Evolutionary conservation across 2,113 vertebrate species (phyloP), one percentile per base, ranked within the genome.

Genomic region (Podarcis cretensis): DNA sequence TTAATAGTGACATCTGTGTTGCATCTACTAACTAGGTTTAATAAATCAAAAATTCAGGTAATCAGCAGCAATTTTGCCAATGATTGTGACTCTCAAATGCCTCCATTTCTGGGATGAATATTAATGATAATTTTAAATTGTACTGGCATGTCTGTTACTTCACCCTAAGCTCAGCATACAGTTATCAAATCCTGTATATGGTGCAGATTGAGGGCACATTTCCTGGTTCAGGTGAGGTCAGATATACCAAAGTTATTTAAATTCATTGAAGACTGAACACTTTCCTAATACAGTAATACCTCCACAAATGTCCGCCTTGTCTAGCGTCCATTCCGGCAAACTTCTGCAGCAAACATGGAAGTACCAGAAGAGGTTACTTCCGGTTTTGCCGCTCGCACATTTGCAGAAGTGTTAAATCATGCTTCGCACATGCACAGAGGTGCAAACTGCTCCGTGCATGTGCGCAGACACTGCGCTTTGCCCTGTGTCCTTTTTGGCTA

Each of bases 1-100:
- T 89, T 82, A 94, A 92, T 84, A 85, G 32, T 92, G 87, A 84
- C 84, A 86, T 90, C n/a, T 90, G 3, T 94, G 84, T 35, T 89
- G n/a, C 85, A 89, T 92, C 63, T 69, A 90, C 92, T 94, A 93
- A 73, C 16, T 93, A 75, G 23, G 87, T 89, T 89, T 95, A 94
- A 93, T 92, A 94, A 93, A 93, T 95, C 18, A 95, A 95, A 93
- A 86, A 89, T 89, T 6, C 79, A 91, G 18, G 69, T 92, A 96
- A 77, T 95, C 76, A 91, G 87, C n/a, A 91, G 48, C 71, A 90
- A 88, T 83, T 94, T 89, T 95, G 6, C 16, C 84, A 91, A 93
- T 92, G 83, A 94, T 95, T 91, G 40, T 83, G 82, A 82, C 35
- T 89, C 94, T 91, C 78, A 91, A 93, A 92, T 79, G 86, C 3